These are phyloP conservation scores for Cyphomyrus plagiostoma DNA, from an alignment of 2,113 vertebrate genomes.

Conservation along the genomic window DNA sequence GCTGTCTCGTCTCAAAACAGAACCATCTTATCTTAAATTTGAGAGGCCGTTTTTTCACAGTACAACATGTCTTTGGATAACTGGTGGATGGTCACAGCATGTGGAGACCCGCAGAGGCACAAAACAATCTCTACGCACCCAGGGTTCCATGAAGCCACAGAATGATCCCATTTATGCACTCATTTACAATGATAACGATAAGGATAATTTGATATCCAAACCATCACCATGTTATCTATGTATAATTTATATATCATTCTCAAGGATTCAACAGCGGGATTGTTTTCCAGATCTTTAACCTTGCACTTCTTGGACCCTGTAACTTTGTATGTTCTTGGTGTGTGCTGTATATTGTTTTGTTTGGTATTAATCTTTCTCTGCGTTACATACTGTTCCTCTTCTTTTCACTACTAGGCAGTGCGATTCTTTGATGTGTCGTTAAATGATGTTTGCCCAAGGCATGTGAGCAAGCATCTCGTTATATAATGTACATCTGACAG, in stretches of 20 bases:
- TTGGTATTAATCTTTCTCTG: neutral
- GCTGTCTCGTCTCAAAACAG: too few relatives aligned
- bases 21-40: too few relatives aligned
- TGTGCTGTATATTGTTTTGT: neutral
- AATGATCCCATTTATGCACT: neutral
- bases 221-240: neutral
- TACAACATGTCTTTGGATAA: neutral
- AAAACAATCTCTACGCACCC: neutral
- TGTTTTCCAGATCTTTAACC: neutral
- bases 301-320: neutral
- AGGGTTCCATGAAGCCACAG: neutral
- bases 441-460: neutral
- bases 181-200: neutral
- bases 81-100: neutral
- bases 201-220: neutral
- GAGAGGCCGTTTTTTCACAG: too few relatives aligned
- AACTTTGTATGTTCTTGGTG: neutral
- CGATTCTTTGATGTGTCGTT: neutral
- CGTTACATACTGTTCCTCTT: neutral
- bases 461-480: neutral
- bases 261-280: neutral
- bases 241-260: neutral
- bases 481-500: neutral
- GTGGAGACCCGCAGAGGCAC: neutral
- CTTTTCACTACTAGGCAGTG: neutral